Evolutionary conservation across 2,888 invertebrate species (phyloP), one percentile per base, ranked within the genome.

Genomic region (Troides aeacus): DNA sequence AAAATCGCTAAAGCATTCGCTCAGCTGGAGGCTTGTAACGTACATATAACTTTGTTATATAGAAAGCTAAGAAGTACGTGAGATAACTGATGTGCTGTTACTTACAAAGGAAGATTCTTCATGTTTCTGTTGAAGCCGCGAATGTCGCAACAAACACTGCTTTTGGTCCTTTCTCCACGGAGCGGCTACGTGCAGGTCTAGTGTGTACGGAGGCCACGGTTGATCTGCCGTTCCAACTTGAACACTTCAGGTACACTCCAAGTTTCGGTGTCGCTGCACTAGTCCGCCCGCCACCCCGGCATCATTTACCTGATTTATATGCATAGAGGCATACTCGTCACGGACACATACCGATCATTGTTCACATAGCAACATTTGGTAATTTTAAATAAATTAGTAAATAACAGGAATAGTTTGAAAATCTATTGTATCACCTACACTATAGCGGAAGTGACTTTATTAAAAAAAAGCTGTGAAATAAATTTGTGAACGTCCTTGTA

Each of bases 51-150:
- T 56, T 57, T 60, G 24, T 63, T 59, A 66, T 62, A 66, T 70
- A 62, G 50, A 58, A 61, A 68, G 64, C 36, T 69, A 30, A 56
- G 69, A 53, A 42, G 3, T 61, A 57, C 42, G 70, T 66, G 39
- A 59, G 53, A 60, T 68, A 72, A 71, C 67, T 59, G 68, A 70
- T 61, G 42, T 68, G 59, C 42, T 56, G 66, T 67, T 74, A 90
- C 91, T 91, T 75, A 91, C 91, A 90, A 76, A 77, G 86, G 85
- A 76, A 90, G 81, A 76, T 89, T 87, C 84, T 86, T 91, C 91
- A 91, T 90, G 79, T 78, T 84, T 79, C 77, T 77, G 76, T 72
- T 69, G 76, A 75, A 71, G 77, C 69, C 62, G 71, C 71, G 77
- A 74, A 76, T 81, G 78, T 84, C 78, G 84, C 76, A 84, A 83